Conservation (phyloP, 1,140 invertebrate species). For the Trachelipus rathkii region DNA sequence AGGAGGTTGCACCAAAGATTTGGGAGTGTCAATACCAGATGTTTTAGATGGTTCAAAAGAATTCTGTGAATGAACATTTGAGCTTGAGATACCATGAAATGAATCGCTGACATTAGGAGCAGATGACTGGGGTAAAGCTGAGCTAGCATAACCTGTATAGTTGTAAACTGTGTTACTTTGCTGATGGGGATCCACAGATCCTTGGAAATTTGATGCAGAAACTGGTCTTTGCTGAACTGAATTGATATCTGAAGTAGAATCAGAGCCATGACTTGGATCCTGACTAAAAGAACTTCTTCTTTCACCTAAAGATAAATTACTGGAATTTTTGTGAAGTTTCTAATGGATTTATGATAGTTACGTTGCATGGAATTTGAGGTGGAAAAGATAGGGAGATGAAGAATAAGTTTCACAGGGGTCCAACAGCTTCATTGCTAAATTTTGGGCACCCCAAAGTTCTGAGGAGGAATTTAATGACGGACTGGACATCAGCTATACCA, state of each 20-base stretch:
- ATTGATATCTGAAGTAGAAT: not conserved
- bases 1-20: not conserved
- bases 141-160: not conserved
- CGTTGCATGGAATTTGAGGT: not conserved
- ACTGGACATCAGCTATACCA: too few species aligned
- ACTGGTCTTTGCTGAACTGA: not conserved
- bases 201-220: not conserved
- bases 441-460: too few species aligned
- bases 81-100: not conserved
- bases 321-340: not conserved
- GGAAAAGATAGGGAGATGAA: not conserved
- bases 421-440: too few species aligned
- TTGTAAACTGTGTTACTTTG: not conserved
- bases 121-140: not conserved
- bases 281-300: too few species aligned
- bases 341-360: not conserved
- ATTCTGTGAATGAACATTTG: not conserved
- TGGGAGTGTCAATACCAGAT: not conserved
- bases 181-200: not conserved
- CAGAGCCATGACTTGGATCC: not conserved
- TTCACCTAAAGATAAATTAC: too few species aligned
- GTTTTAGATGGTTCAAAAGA: not conserved
- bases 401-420: not conserved
- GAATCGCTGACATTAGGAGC: not conserved
- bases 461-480: too few species aligned